phyloP scores from a whole-genome alignment of 2,888 invertebrate genomes.

The Drosophila aldrichi region DNA sequence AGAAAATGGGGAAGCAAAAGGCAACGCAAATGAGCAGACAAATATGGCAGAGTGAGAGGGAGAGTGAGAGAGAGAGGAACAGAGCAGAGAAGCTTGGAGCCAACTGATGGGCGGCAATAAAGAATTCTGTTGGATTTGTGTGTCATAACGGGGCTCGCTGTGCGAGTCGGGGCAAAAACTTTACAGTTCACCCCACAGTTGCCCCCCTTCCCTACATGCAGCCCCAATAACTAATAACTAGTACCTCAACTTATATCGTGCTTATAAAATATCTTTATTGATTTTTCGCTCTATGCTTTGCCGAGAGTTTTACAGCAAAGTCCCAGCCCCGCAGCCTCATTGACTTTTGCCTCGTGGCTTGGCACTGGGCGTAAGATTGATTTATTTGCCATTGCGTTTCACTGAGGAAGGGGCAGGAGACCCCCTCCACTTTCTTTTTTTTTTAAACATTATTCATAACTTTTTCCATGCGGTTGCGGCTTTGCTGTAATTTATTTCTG shows the following conservation, averaged over 20 bases:
- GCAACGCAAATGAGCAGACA: constrained; percentile 44
- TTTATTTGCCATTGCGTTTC: constrained; percentile 66
- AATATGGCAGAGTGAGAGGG: constrained; percentile 5
- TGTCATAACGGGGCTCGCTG: constrained; percentile 20
- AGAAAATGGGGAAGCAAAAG: constrained; percentile 18
- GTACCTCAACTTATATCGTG: constrained; percentile 35
- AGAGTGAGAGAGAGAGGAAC: neutral
- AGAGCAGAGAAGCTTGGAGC: neutral
- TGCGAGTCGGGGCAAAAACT: constrained; percentile 18
- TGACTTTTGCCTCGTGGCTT: constrained; percentile 29
- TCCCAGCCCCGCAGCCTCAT: constrained; percentile 17
- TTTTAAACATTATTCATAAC: constrained; percentile 74
- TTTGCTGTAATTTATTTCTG: constrained; percentile 72
- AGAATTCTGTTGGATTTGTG: constrained; percentile 28
- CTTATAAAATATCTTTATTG: constrained; percentile 65
- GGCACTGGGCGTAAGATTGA: constrained; percentile 69
- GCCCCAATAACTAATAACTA: constrained; percentile 11
- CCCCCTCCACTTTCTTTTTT: constrained; percentile 43
- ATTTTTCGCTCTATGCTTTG: constrained; percentile 51
- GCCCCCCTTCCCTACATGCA: constrained; percentile 6
- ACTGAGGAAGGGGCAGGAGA: neutral
- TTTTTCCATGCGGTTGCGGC: constrained; percentile 57
- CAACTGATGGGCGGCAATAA: constrained; percentile 30
- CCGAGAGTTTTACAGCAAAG: constrained; percentile 18
- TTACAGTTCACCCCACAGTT: constrained; percentile 42